Evolutionary conservation across 2,888 invertebrate species (phyloP).

Genomic region (Emmelina monodactyla): DNA sequence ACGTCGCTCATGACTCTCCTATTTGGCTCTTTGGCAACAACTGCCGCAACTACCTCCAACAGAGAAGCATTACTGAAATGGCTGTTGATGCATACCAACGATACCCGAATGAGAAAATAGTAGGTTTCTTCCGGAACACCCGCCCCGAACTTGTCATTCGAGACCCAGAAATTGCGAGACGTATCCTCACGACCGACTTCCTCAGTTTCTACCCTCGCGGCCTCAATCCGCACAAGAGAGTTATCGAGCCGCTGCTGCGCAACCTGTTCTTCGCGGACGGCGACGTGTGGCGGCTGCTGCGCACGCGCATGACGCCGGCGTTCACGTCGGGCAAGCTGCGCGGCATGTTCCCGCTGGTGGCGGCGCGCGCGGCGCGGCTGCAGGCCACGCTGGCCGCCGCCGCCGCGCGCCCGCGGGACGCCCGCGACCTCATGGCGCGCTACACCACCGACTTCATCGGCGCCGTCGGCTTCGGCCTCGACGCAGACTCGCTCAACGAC

Average conservation of each 20-base stretch:
- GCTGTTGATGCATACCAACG: constrained; percentile 14
- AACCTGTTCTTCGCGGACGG: constrained; percentile 19
- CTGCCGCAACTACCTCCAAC: background rate
- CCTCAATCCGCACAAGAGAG: constrained; percentile 10
- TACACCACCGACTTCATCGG: constrained; percentile 19
- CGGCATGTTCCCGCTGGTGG: constrained; percentile 20
- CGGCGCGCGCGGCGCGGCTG: constrained; percentile 23
- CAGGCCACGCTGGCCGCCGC: constrained; percentile 15
- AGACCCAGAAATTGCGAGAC: constrained; percentile 18
- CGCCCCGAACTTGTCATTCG: constrained; percentile 16
- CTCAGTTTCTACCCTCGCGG: constrained; percentile 14
- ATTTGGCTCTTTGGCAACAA: background rate
- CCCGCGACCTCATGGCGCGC: constrained; percentile 23
- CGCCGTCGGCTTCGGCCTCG: constrained; percentile 17
- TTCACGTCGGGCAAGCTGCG: constrained; percentile 19
- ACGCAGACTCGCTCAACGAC: constrained; percentile 15
- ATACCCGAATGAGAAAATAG: constrained; percentile 15
- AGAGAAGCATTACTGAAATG: constrained; percentile 12
- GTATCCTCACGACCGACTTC: constrained; percentile 18
- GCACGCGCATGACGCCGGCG: constrained; percentile 34
- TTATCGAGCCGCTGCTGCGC: constrained; percentile 14
- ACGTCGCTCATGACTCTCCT: background rate
- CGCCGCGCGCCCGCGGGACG: constrained; percentile 18
- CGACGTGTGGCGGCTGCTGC: constrained; percentile 34
- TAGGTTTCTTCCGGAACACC: constrained; percentile 13